Conservation (phyloP, 2,888 invertebrate genomes). For the Drosophila peninsularis region DNA sequence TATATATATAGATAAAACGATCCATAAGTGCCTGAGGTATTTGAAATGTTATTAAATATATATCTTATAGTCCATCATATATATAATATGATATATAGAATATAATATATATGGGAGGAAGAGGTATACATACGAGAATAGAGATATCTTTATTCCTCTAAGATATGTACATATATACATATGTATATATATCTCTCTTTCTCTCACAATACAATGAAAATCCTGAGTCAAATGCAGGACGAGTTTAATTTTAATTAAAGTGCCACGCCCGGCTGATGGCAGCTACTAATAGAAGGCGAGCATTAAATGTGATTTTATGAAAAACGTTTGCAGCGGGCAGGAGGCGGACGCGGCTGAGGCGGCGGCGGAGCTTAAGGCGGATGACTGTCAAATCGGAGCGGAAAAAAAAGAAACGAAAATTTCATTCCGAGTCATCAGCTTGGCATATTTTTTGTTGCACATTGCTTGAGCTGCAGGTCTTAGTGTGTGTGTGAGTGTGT, state of each 20-base stretch:
- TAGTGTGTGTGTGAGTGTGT: not conserved
- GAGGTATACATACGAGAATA: too few species aligned
- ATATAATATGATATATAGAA: too few species aligned
- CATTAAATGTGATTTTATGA: slow-evolving; percentile 42
- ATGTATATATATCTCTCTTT: too few species aligned
- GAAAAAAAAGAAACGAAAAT: slow-evolving; percentile 16
- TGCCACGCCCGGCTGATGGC: slow-evolving; percentile 62
- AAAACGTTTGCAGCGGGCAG: slow-evolving; percentile 5
- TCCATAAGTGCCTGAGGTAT: not conserved
- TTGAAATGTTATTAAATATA: not conserved
- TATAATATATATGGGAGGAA: too few species aligned
- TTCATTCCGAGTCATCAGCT: slow-evolving; percentile 53
- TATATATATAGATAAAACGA: not conserved
- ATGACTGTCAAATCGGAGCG: slow-evolving; percentile 51
- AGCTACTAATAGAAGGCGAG: slow-evolving; percentile 37
- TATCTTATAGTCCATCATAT: too few species aligned
- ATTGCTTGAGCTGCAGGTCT: slow-evolving; percentile 35
- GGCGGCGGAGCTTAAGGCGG: not conserved
- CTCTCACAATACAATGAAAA: too few species aligned
- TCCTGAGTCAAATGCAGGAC: slow-evolving; percentile 53
- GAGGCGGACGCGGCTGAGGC: too few species aligned
- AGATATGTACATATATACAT: too few species aligned
- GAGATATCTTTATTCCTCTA: too few species aligned
- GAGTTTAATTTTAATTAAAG: slow-evolving; percentile 68
- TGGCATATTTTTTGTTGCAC: slow-evolving; percentile 49